Evolutionary conservation across 2,113 vertebrate genomes (phyloP).

Genomic region (Notothenia coriiceps): DNA sequence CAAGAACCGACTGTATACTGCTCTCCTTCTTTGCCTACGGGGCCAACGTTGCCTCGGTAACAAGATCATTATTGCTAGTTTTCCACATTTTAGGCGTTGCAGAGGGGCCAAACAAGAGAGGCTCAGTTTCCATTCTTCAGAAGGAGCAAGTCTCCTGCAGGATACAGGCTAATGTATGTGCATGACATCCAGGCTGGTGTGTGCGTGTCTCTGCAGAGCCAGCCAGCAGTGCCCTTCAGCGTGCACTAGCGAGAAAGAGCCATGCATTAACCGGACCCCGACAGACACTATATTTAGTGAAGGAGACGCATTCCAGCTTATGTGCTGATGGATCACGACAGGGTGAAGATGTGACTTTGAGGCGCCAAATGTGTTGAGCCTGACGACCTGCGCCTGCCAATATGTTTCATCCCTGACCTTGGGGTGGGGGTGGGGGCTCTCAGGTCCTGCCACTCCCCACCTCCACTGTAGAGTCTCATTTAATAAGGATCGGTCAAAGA

Average conservation of each 20-base stretch:
- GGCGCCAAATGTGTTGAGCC: slow-evolving; percentile 76
- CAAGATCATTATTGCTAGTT: slow-evolving; percentile 21
- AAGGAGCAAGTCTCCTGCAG: slow-evolving; percentile 23
- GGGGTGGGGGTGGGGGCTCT: slow-evolving; percentile 2
- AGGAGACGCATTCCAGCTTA: slow-evolving; percentile 72
- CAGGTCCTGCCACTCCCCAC: neutral
- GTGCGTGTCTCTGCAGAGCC: slow-evolving; percentile 37
- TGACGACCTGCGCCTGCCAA: slow-evolving; percentile 63
- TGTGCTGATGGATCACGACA: slow-evolving; percentile 81
- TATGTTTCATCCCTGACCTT: slow-evolving; percentile 73
- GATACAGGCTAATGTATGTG: slow-evolving; percentile 39
- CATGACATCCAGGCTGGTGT: slow-evolving; percentile 37
- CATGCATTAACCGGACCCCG: slow-evolving; percentile 64
- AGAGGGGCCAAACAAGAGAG: slow-evolving; percentile 25
- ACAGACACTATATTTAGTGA: slow-evolving; percentile 80
- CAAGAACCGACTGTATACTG: slow-evolving; percentile 19
- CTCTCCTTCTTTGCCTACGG: neutral
- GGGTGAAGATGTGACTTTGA: slow-evolving; percentile 79
- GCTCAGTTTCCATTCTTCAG: slow-evolving; percentile 22
- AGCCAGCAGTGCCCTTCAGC: slow-evolving; percentile 66
- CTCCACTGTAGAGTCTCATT: slow-evolving; percentile 12
- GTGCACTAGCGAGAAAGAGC: slow-evolving; percentile 54
- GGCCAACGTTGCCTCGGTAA: slow-evolving; percentile 26
- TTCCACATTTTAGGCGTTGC: slow-evolving; percentile 8
- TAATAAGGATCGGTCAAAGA: slow-evolving; percentile 26